Conservation (phyloP, 92 coral and sea anemone genomes). For the Scolanthus callimorphus region DNA sequence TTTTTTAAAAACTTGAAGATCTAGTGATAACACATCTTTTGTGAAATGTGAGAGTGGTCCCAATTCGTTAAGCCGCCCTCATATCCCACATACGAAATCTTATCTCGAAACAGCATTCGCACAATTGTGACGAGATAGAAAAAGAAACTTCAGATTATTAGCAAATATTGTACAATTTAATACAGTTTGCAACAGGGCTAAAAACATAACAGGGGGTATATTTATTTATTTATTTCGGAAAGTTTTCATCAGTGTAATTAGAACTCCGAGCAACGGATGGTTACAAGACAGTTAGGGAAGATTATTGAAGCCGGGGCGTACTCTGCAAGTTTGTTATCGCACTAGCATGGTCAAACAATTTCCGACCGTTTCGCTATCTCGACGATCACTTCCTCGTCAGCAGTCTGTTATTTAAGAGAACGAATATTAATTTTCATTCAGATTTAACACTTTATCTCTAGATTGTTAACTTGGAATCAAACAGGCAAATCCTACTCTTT, state of each 20-base stretch:
- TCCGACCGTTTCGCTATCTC: conserved; percentile 23
- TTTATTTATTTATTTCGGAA: conserved; percentile 11
- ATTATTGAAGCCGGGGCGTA: no score
- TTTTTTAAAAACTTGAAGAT: not conserved
- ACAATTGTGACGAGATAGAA: no score
- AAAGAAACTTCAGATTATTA: no score
- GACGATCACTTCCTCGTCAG: conserved; percentile 25
- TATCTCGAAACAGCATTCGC: no score
- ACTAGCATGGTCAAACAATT: conserved; percentile 23
- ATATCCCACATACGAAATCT: no score
- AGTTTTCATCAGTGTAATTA: not conserved
- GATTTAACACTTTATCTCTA: conserved; percentile 8
- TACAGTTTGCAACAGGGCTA: conserved; percentile 12
- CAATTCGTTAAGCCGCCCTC: no score
- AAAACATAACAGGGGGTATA: conserved; percentile 2
- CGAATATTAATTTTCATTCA: conserved; percentile 16
- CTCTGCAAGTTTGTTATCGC: no score
- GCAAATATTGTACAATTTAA: conserved; percentile 1
- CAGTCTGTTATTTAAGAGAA: conserved; percentile 8
- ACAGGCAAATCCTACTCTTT: not conserved
- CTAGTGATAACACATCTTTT: not conserved
- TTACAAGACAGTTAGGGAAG: not conserved
- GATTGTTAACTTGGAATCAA: not conserved
- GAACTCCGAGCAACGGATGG: conserved; percentile 24
- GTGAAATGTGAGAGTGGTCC: not conserved